Evolutionary conservation across 2,797 vertebrate species (phyloP).

Genomic region (Ibycter americanus): DNA sequence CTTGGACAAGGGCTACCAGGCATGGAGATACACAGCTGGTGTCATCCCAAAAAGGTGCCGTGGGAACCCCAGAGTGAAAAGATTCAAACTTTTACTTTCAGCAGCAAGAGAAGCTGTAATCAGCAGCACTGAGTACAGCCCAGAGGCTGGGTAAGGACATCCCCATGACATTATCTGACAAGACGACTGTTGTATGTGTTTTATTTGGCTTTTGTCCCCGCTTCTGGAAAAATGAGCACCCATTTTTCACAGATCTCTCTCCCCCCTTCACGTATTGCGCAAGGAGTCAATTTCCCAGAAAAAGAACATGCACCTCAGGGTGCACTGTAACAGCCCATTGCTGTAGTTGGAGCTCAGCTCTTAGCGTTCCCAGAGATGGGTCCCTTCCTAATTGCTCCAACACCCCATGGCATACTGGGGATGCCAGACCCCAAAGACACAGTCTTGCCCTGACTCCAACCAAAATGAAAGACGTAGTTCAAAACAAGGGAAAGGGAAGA

Average conservation of each 20-base stretch:
- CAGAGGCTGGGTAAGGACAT: neutral
- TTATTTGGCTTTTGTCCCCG: neutral
- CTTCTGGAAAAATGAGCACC: neutral
- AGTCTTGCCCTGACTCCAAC: neutral
- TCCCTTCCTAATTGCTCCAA: neutral
- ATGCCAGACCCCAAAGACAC: neutral
- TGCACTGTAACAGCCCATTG: neutral
- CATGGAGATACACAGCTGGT: neutral
- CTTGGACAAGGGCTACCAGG: neutral
- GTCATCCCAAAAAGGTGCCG: neutral
- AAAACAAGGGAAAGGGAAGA: neutral
- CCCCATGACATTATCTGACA: neutral
- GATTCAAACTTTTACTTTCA: neutral
- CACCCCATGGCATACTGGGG: accelerated
- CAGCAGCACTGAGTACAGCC: neutral
- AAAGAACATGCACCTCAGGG: neutral
- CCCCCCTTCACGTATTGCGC: accelerated
- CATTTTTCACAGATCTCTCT: neutral
- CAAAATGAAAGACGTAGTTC: neutral
- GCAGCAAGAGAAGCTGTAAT: neutral
- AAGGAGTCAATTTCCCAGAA: neutral
- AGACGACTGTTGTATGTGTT: neutral
- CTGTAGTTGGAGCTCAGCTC: neutral
- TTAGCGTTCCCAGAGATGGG: neutral
- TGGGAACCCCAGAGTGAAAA: neutral